Conservation (phyloP, 1,140 invertebrate genomes). For the Helicoverpa zea region DNA sequence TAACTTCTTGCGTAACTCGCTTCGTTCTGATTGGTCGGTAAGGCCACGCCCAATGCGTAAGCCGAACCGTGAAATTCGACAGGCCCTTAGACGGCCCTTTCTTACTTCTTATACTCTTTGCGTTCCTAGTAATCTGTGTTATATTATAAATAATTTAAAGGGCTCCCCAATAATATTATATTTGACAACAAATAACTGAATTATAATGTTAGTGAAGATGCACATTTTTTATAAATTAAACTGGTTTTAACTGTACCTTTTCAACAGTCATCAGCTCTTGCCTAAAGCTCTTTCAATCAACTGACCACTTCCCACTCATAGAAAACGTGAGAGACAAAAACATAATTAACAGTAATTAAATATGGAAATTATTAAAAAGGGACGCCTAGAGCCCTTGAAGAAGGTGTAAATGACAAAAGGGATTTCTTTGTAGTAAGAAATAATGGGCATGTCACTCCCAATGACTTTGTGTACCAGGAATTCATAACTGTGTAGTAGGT, state of each 20-base stretch:
- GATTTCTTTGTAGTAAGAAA: constrained; percentile 69
- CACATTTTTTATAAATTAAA: background rate
- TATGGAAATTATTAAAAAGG: constrained; percentile 58
- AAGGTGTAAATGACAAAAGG: constrained; percentile 76
- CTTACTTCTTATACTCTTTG: constrained; percentile 73
- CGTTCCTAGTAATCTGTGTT: constrained; percentile 81
- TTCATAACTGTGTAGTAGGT: constrained; percentile 62
- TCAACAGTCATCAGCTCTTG: background rate
- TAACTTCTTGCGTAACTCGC: constrained; percentile 78
- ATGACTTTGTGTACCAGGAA: constrained; percentile 84
- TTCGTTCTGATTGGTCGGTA: constrained; percentile 73
- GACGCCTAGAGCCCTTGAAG: constrained; percentile 45
- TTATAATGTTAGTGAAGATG: constrained; percentile 39
- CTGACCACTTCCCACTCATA: constrained; percentile 1
- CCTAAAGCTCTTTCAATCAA: background rate
- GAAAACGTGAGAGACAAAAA: constrained; percentile 32
- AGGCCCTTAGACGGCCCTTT: constrained; percentile 79
- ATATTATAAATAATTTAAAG: constrained; percentile 87
- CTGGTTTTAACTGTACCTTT: background rate
- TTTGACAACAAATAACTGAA: constrained; percentile 56
- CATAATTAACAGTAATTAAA: constrained; percentile 67
- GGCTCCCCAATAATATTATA: constrained; percentile 71
- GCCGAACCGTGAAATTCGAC: constrained; percentile 78
- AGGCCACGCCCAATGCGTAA: constrained; percentile 83
- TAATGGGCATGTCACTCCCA: constrained; percentile 86